Conservation (phyloP, 2,888 invertebrate species). For the Cataglyphis rosenhaueri region DNA sequence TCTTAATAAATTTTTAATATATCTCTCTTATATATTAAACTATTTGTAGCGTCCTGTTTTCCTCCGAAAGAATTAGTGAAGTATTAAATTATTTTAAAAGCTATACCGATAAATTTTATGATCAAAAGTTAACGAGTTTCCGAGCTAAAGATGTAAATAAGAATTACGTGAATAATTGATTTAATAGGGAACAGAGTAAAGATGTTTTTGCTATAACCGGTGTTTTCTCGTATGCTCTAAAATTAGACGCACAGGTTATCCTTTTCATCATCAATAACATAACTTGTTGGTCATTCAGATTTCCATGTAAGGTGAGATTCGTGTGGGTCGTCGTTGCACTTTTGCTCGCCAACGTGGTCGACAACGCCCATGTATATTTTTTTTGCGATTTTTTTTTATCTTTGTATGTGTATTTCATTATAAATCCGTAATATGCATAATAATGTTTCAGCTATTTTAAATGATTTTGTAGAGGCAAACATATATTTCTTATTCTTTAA, state of each 20-base stretch:
- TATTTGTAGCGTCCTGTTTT: not conserved
- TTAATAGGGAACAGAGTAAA: constrained; percentile 29
- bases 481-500: not conserved
- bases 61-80: not conserved
- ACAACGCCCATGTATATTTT: constrained; percentile 60
- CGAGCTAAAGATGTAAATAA: constrained; percentile 9
- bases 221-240: constrained; percentile 30
- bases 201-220: constrained; percentile 16
- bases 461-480: not conserved
- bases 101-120: constrained; percentile 4
- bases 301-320: constrained; percentile 62
- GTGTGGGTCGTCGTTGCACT: constrained; percentile 65
- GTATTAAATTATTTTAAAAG: not conserved
- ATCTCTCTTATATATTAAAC: not conserved
- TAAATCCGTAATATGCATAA: not conserved
- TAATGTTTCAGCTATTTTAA: not conserved
- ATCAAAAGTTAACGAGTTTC: not conserved
- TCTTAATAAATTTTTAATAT: not conserved
- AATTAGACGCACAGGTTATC: constrained; percentile 49
- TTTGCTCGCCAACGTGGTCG: constrained; percentile 56
- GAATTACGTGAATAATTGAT: constrained; percentile 14
- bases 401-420: constrained; percentile 17
- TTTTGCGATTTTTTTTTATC: constrained; percentile 38
- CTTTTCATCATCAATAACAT: constrained; percentile 59
- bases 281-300: constrained; percentile 61